Evolutionary conservation across 1,140 invertebrate genomes (phyloP).

Genomic region (Drosophila insularis): DNA sequence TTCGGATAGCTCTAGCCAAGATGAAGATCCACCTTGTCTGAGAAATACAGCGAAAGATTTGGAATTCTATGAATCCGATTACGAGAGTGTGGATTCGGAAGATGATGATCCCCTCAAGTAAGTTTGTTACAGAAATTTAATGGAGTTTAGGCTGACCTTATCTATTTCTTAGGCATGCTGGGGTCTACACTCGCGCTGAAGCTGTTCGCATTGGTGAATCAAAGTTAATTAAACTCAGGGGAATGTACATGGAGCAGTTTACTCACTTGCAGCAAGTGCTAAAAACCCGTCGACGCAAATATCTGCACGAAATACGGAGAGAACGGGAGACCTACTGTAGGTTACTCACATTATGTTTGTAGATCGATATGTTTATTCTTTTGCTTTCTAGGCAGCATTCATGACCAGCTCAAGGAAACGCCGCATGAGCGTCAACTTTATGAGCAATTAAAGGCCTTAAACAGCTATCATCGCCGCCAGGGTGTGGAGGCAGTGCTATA

Average conservation of each 20-base stretch:
- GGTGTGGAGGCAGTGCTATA: slow-evolving; percentile 92
- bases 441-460: slow-evolving; percentile 90
- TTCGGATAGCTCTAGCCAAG: slow-evolving; percentile 87
- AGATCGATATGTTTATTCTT: background rate
- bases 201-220: slow-evolving; percentile 89
- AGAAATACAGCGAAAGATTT: slow-evolving; percentile 86
- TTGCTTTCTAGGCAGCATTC: slow-evolving; percentile 86
- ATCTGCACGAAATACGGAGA: slow-evolving; percentile 88
- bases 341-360: slow-evolving; percentile 48
- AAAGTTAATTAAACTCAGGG: slow-evolving; percentile 90
- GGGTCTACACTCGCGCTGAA: slow-evolving; percentile 94
- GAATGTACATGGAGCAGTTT: slow-evolving; percentile 92
- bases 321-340: slow-evolving; percentile 92
- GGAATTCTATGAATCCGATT: slow-evolving; percentile 88
- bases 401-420: slow-evolving; percentile 87
- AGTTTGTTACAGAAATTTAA: slow-evolving; percentile 37
- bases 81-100: slow-evolving; percentile 90
- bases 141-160: too few species aligned
- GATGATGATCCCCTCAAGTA: slow-evolving; percentile 91
- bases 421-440: slow-evolving; percentile 89
- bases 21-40: slow-evolving; percentile 86
- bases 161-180: slow-evolving; percentile 89
- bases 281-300: slow-evolving; percentile 88
- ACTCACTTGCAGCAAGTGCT: slow-evolving; percentile 88
- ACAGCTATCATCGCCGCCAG: slow-evolving; percentile 89